Base-by-base conservation (phyloP, 2,797 vertebrate genomes). In the Acrocephalus scirpaceus region DNA sequence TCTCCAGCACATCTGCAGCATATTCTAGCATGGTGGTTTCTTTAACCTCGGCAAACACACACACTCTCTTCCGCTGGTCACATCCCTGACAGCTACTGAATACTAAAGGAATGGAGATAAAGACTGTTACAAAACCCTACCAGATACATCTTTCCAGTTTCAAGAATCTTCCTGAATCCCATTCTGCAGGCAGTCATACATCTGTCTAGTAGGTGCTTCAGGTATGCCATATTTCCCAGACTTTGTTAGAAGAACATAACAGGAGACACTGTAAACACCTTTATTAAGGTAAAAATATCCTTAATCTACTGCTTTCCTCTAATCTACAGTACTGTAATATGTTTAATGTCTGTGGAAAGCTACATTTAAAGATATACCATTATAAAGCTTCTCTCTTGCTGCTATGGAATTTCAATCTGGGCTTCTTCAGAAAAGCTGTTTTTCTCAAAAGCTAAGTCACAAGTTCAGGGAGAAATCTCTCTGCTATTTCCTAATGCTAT, bases 401-500 rank as follows among this genome's bases (percentile, higher is more conserved):
- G 75, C 62, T 84, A 65, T 82, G 91, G 57, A 90, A 85, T 78
- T 85, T 80, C 86, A 88, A 90, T 84, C 48, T 38, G 34, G 76
- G 73, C 42, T 95, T 90, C 95, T 95, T 78, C 84, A 91, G 58
- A 67, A 90, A 95, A 92, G 74, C 82, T 91, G 44, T 94, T 92
- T 94, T 96, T 83, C 79, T 79, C 74, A 82, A 85, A 94, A 90
- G 82, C 83, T 74, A 89, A 97, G 88, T 87, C 94, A 95, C 84
- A 97, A 93, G 90, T 94, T 96, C 93, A 96, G 84, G 89, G 86
- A 94, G 89, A 97, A 96, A 95, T 80, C 77, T 83, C 72, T 93
- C 47, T 89, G 94, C 90, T 89, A 90, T 94, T 97, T 97, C 93
- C 96, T 96, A 96, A 93, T 90, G 60, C 91, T 60, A 64, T 84